Percentiles rank a stretch among this genome's conserved stretches.
These are phyloP conservation scores for Sebastes trivittatus DNA, from an alignment of 2,797 vertebrate species.

Conservation along the genomic window DNA sequence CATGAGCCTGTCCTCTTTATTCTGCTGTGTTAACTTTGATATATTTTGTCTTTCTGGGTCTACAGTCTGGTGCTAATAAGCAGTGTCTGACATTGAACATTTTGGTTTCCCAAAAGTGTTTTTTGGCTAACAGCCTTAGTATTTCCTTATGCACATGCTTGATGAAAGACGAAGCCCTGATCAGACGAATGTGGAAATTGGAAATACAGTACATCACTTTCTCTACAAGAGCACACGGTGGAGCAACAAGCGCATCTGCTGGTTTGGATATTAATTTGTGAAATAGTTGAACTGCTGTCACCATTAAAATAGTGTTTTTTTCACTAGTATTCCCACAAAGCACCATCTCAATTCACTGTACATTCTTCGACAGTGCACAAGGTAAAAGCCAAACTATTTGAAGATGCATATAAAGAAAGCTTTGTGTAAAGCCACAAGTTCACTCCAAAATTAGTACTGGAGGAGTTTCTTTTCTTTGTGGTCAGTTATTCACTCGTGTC, in stretches of 20 bases:
- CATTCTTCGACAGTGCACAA: not conserved
- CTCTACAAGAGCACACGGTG: not conserved
- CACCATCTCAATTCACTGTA: not conserved
- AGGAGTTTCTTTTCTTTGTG: constrained; percentile 14
- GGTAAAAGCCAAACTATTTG: not conserved
- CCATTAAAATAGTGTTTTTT: not conserved
- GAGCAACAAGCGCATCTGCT: not conserved
- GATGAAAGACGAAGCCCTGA: constrained; percentile 16
- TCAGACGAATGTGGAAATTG: not conserved
- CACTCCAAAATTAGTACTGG: constrained; percentile 1
- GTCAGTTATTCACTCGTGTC: constrained; percentile 46
- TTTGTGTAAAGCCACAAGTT: constrained; percentile 6
- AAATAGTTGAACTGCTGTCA: not conserved
- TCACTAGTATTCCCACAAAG: not conserved
- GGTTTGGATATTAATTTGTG: not conserved
- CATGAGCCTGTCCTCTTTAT: not conserved
- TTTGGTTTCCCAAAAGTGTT: constrained; percentile 1
- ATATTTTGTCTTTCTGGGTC: constrained; percentile 17
- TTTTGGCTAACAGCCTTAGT: not conserved
- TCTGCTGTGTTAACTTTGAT: constrained; percentile 30
- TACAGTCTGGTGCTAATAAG: constrained; percentile 12
- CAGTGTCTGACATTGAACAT: constrained; percentile 11
- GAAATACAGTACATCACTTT: not conserved
- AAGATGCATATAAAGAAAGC: not conserved
- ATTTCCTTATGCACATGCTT: constrained; percentile 14